Evolutionary conservation across 2,888 invertebrate species (phyloP).

Genomic region (Ecliptopera silaceata): DNA sequence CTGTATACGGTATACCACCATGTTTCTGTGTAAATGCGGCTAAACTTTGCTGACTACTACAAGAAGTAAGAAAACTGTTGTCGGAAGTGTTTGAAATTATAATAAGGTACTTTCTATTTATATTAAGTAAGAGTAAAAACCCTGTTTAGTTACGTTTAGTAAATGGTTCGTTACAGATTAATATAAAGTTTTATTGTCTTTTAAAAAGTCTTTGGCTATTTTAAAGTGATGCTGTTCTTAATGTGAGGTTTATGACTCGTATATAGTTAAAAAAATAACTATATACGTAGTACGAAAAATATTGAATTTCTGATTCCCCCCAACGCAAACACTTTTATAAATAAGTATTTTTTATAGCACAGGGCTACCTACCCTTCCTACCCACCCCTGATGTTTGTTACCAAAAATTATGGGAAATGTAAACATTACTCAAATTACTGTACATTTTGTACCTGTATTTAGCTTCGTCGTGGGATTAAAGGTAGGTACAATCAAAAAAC

Average conservation of each 20-base stretch:
- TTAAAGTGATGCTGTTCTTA: background rate
- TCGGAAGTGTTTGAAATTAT: conserved; percentile 31
- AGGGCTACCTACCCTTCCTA: conserved; percentile 35
- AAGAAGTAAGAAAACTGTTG: conserved; percentile 39
- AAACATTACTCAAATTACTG: conserved; percentile 75
- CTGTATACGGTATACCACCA: background rate
- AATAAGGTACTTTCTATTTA: conserved; percentile 21
- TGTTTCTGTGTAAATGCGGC: conserved; percentile 1
- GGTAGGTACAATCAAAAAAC: conserved; percentile 18
- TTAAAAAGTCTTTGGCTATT: too few relatives aligned
- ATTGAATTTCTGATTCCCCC: conserved; percentile 16
- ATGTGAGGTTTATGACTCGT: too few relatives aligned
- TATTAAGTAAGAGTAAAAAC: conserved; percentile 22
- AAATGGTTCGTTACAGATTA: background rate
- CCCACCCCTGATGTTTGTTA: conserved; percentile 55
- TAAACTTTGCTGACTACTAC: conserved; percentile 40
- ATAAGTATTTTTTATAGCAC: conserved; percentile 32
- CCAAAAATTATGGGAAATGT: conserved; percentile 77
- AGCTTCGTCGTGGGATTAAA: conserved; percentile 53
- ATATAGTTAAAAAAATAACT: too few relatives aligned
- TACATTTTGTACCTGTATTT: conserved; percentile 61
- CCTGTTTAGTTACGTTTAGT: conserved; percentile 11
- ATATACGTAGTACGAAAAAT: background rate
- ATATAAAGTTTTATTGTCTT: too few relatives aligned
- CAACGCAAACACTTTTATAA: conserved; percentile 30